Conservation (phyloP, 2,113 vertebrate species). For the Excalfactoria chinensis region DNA sequence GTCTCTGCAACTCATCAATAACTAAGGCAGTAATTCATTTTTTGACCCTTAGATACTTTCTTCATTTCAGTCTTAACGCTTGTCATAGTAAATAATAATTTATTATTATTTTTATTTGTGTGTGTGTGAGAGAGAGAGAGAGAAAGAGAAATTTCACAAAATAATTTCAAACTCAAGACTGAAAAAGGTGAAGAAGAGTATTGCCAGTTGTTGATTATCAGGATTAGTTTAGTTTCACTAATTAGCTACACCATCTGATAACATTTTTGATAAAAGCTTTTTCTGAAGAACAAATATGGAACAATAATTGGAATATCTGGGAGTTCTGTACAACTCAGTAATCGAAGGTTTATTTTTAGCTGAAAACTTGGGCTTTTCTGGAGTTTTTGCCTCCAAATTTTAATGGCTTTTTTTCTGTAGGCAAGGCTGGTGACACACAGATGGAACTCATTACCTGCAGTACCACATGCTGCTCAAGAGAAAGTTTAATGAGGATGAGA, state of each 20-base stretch:
- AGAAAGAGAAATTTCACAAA: not conserved
- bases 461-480: conserved; percentile 21
- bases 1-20: not conserved
- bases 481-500: conserved; percentile 58
- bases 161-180: not conserved
- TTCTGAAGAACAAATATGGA: not conserved
- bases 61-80: not conserved
- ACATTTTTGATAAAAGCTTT: not conserved
- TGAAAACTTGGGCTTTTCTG: conserved; percentile 43
- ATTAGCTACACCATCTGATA: not conserved
- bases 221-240: not conserved
- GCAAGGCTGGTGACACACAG: conserved; percentile 43
- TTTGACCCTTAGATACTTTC: not conserved
- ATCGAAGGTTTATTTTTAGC: conserved; percentile 46
- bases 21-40: not conserved
- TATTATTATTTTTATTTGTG: not conserved
- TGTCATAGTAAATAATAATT: not conserved
- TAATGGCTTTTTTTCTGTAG: conserved; percentile 44
- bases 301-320: not conserved
- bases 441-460: conserved; percentile 55
- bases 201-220: not conserved
- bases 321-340: conserved; percentile 21
- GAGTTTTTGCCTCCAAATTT: conserved; percentile 62
- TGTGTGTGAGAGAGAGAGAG: not conserved
- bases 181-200: not conserved